A percentile compares a stretch with the other conserved stretches of the same genome.
Evolutionary conservation across 2,888 invertebrate species (phyloP).

Genomic region (Notodonta ziczac): DNA sequence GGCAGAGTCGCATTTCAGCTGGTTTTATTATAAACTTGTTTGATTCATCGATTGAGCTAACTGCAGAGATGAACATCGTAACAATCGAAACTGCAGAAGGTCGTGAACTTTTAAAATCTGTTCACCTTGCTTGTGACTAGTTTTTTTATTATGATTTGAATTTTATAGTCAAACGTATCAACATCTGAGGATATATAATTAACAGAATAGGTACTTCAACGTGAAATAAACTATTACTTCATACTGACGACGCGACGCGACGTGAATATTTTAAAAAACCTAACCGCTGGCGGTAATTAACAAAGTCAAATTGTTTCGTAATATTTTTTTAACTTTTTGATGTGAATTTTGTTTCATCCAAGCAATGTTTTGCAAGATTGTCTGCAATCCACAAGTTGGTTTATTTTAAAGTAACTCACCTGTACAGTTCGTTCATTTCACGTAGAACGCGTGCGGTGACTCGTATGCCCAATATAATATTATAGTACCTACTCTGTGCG

Average conservation of each 20-base stretch:
- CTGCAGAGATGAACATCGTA: slow-evolving; percentile 53
- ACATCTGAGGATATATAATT: not conserved
- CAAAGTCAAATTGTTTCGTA: not conserved
- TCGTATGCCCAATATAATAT: too few relatives aligned
- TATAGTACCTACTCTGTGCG: too few relatives aligned
- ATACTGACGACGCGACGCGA: not conserved
- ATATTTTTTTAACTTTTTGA: not conserved
- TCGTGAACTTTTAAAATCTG: slow-evolving; percentile 67
- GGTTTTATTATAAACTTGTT: slow-evolving; percentile 15
- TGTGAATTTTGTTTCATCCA: not conserved
- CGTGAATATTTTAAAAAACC: not conserved
- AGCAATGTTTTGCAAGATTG: not conserved
- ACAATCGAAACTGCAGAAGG: slow-evolving; percentile 53
- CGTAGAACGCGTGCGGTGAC: not conserved
- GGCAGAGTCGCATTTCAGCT: slow-evolving; percentile 26
- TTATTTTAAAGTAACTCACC: not conserved
- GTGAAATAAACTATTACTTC: not conserved
- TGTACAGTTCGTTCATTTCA: too few relatives aligned
- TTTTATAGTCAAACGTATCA: slow-evolving; percentile 13
- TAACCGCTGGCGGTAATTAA: not conserved
- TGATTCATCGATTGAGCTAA: slow-evolving; percentile 29
- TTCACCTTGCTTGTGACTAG: slow-evolving; percentile 57
- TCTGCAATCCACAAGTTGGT: not conserved
- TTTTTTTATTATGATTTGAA: slow-evolving; percentile 37
- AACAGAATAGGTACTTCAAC: not conserved